A percentile compares a stretch with the other conserved stretches of the same genome.
Conservation (phyloP, 2,888 invertebrate genomes). For the Andrena chrysosceles region DNA sequence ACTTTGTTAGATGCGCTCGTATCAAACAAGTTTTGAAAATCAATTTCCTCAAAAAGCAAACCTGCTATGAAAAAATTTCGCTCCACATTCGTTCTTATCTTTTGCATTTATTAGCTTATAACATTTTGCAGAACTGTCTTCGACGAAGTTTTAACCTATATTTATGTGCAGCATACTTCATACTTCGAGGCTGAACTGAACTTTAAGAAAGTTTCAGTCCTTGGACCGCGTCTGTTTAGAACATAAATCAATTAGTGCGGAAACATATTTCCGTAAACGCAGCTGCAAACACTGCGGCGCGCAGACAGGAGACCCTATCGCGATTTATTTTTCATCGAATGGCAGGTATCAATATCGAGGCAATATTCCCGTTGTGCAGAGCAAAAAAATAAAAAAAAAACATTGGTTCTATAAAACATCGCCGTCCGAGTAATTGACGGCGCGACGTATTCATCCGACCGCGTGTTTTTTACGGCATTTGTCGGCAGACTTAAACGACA, state of each 20-base stretch:
- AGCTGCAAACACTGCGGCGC: not conserved
- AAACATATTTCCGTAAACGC: not conserved
- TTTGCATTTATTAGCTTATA: too few species aligned
- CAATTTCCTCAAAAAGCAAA: too few species aligned
- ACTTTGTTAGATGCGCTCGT: too few species aligned
- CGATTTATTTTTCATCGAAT: constrained; percentile 52
- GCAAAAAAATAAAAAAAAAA: not conserved
- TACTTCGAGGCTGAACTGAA: too few species aligned
- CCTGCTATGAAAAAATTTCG: too few species aligned
- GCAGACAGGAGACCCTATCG: constrained; percentile 8
- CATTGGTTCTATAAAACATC: constrained; percentile 14
- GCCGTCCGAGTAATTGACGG: constrained; percentile 30
- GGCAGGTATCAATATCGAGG: constrained; percentile 23
- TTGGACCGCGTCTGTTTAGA: not conserved
- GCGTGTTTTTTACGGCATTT: not conserved
- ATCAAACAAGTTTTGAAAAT: too few species aligned
- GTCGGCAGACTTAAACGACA: not conserved
- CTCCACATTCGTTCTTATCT: too few species aligned
- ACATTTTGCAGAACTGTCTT: too few species aligned
- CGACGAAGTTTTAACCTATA: too few species aligned
- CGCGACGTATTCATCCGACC: constrained; percentile 1
- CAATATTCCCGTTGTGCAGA: constrained; percentile 19
- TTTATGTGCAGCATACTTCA: too few species aligned
- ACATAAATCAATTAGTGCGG: constrained; percentile 5
- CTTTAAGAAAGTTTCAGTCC: too few species aligned